Conservation (phyloP, 2,797 vertebrate species). For the Parauchenoglanis ngamensis region DNA sequence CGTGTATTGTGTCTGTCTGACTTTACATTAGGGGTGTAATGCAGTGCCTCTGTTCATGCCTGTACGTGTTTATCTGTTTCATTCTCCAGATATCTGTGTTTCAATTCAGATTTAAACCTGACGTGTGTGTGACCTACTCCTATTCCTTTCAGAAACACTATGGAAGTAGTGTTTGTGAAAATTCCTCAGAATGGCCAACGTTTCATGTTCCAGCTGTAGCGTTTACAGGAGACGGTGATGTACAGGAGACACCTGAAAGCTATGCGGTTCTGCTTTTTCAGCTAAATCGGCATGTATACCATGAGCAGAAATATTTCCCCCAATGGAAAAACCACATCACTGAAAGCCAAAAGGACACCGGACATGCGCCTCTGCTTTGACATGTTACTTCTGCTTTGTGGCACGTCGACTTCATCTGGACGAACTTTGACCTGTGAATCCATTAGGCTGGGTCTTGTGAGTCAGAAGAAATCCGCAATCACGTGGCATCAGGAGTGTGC, state of each 20-base stretch:
- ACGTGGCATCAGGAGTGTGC: background rate
- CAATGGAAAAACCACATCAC: background rate
- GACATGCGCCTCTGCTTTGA: background rate
- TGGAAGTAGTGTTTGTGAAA: background rate
- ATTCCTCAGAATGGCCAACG: background rate
- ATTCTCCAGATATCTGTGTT: background rate
- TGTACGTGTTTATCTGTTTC: background rate
- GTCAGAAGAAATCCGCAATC: background rate
- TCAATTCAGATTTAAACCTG: background rate
- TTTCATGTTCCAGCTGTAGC: background rate
- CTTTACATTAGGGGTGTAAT: background rate
- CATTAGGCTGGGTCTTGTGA: conserved; percentile 6
- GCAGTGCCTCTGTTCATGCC: background rate
- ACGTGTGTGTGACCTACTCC: no score
- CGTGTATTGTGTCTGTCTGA: background rate
- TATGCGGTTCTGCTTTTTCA: background rate
- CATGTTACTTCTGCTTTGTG: conserved; percentile 14
- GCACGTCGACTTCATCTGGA: background rate
- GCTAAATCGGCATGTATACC: background rate
- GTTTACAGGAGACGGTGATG: no score
- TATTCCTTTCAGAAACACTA: no score
- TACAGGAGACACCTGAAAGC: background rate
- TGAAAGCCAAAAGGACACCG: background rate
- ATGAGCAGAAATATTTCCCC: background rate
- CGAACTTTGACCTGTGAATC: background rate